Evolutionary conservation across 2,113 vertebrate species (phyloP), one percentile per base, ranked within the genome.

Genomic region (Paraplagusia blochii): DNA sequence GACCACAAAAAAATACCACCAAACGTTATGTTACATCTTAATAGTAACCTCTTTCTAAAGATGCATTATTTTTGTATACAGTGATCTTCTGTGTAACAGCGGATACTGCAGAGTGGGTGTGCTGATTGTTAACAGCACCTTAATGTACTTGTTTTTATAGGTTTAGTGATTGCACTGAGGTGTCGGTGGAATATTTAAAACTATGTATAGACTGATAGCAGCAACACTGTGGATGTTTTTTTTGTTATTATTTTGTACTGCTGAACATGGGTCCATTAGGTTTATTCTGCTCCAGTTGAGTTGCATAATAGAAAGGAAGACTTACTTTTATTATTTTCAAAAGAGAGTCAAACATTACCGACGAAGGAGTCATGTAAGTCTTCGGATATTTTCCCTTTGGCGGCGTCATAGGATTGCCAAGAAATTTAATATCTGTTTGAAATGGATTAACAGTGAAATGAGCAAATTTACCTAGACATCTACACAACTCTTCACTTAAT

Each of bases 61-160:
- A 29, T 29, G 22, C 22, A 29, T 29, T 29, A 2, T 29, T 6
- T 29, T 29, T 29, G 22, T 29, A 29, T 29, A 29, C 6, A 6
- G 2, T 29, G 22, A 29, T 29, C 22, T 29, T 29, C 6, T 29
- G 22, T 29, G 22, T 29, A n/a, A 29, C 22, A 29, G 22, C 22
- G 22, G 22, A 6, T 6, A 29, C 22, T 29, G 22, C 22, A 29
- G 17, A 74, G 35, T 63, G 17, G 59, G 42, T 12, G n/a, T 66
- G 70, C 67, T 47, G 63, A 66, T 58, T 29, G 22, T 29, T 29
- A 29, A 29, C 22, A 29, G 22, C 3, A 29, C 38, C 53, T 56
- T 43, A 60, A 9, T 46, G 14, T 59, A 49, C 33, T 15, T 48
- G 45, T 44, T 22, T 29, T n/a, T 58, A 56, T 62, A 46, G 44